Evolutionary conservation across 2,797 vertebrate species (phyloP), one percentile per base, ranked within the genome.

Genomic region (Periophthalmus magnuspinnatus): DNA sequence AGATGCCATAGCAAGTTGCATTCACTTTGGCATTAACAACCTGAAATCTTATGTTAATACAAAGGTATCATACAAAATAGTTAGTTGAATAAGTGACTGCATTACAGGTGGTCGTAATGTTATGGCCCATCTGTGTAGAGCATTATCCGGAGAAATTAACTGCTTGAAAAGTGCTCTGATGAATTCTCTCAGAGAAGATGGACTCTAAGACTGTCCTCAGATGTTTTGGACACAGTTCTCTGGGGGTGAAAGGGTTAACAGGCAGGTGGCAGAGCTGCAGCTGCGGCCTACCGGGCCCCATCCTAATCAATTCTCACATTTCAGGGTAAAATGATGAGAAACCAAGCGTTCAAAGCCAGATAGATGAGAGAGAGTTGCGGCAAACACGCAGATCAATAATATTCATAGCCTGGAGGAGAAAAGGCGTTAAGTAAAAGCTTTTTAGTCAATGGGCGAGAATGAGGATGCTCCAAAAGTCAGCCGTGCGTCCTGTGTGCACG

Each of bases 381-480:
- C 88, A 87, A 92, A 91, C 87, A 89, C 80, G 87, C 80, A 67
- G 89, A 93, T 93, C 93, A 84, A 94, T 94, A 93, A 90, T 88
- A 91, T 91, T 88, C 89, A 91, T 78, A 85, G 84, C 88, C 75
- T 74, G 55, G 38, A 85, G 80, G 82, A 89, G 84, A 91, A 87
- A 88, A 84, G 56, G 78, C 33, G 78, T 87, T 89, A 85, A 92
- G 86, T 89, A 87, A 89, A 88, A 81, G 83, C 74, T 78, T 86
- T 88, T 87, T 84, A 84, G 87, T 86, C 80, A 77, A 82, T 89
- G 78, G 77, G 82, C 86, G 78, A 74, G 65, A 84, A 78, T 61
- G 14, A 48, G 68, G 74, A 83, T 69, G 78, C 61, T 79, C 52
- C 72, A 73, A 76, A 73, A 83, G 59, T 60, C 74, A 67, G 74